Evolutionary conservation across 2,113 vertebrate species (phyloP).

Genomic region (Geococcyx californianus): DNA sequence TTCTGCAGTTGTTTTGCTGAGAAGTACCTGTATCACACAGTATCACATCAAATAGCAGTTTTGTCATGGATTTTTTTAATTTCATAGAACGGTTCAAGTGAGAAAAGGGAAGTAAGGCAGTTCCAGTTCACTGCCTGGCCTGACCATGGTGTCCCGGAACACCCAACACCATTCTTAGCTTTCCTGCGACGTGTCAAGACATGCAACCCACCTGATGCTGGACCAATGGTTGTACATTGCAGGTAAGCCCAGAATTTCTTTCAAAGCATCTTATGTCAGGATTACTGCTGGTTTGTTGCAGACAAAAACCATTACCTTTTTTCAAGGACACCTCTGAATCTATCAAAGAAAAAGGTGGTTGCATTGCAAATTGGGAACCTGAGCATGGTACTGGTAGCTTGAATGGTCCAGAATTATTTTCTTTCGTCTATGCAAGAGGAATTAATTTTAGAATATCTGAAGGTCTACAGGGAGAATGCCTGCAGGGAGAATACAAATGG

Average conservation of each 20-base stretch:
- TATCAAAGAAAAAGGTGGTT: background rate
- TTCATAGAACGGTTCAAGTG: conserved; percentile 93
- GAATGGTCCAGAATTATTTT: background rate
- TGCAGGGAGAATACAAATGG: background rate
- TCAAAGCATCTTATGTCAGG: background rate
- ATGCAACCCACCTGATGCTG: conserved; percentile 96
- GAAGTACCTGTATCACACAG: background rate
- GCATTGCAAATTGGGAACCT: background rate
- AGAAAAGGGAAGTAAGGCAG: conserved; percentile 97
- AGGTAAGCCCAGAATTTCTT: conserved; percentile 78
- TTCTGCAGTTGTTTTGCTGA: background rate
- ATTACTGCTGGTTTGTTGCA: background rate
- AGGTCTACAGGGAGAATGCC: background rate
- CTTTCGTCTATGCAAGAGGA: background rate
- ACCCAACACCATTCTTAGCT: conserved; percentile 96
- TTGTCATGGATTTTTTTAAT: conserved; percentile 9
- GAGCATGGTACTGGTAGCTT: background rate
- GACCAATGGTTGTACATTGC: conserved; percentile 99
- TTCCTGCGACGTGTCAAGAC: conserved; percentile 96
- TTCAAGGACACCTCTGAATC: background rate
- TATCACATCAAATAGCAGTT: background rate
- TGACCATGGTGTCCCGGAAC: conserved; percentile 97
- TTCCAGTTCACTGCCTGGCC: conserved; percentile 99
- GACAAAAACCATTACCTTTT: background rate
- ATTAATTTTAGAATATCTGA: background rate